Evolutionary conservation across 2,888 invertebrate species (phyloP), one percentile per base, ranked within the genome.

Genomic region (Polymixis lichenea): DNA sequence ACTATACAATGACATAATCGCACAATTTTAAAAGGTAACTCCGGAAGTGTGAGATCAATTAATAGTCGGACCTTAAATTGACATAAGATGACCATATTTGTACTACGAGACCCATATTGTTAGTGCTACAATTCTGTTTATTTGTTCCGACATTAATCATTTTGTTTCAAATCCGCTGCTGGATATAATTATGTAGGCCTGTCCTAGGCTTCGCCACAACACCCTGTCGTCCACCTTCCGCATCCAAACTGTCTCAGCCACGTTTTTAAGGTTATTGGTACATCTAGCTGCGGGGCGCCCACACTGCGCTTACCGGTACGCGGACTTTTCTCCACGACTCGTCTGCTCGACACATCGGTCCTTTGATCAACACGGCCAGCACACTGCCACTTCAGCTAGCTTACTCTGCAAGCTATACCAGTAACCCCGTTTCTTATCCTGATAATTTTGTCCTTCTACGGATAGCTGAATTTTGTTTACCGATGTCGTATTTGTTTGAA

Each of bases 11-110:
- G 76, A 81, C 58, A 76, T 64, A 60, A 64, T 61, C 38, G 32
- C 17, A 66, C 19, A 22, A 11, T 28, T 70, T 61, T 17, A 55
- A 68, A 53, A 65, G 25, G 25, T 11, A 43, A 75, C 46, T 75
- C 76, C 83, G 86, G 87, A 89, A 89, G 82, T 80, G 69, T 75
- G 70, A 72, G 66, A 78, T 76, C 76, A 61, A 28, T n/a, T 79
- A 77, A 80, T 53, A 32, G 72, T 38, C 58, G 2, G 13, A 51
- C 11, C 38, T 83, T 17, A 43, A 74, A 75, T 56, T 58, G 71
- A 66, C 51, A 69, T 43, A 60, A 71, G 17, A 62, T 82, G 17
- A 43, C 53, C 68, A 49, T 62, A 55, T 60, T 9, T 19, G 56
- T 66, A 46, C 9, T 32, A 19, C 15, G 15, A 55, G n/a, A 68